Percentiles rank a stretch among this genome's conserved stretches.
These are phyloP conservation scores for Gortyna flavago DNA, from an alignment of 2,888 invertebrate species.

Conservation along the genomic window DNA sequence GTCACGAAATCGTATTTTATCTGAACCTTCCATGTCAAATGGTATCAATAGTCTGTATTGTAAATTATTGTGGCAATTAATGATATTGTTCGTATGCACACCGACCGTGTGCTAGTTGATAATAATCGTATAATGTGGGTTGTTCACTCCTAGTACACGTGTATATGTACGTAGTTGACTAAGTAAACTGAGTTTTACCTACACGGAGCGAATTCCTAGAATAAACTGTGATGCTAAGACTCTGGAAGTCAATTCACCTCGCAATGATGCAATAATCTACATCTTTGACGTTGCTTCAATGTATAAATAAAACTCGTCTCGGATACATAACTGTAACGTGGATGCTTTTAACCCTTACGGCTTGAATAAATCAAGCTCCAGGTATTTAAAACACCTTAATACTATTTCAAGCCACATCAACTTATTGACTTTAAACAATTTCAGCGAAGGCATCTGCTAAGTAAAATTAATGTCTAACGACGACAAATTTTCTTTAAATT, in stretches of 20 bases:
- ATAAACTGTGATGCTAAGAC: slow-evolving; percentile 8
- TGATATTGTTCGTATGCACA: slow-evolving; percentile 53
- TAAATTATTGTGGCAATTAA: slow-evolving; percentile 32
- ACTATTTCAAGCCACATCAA: not conserved
- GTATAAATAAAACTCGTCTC: slow-evolving; percentile 45
- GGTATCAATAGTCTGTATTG: slow-evolving; percentile 37
- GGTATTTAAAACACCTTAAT: slow-evolving; percentile 7
- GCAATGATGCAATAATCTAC: slow-evolving; percentile 26
- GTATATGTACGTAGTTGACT: slow-evolving; percentile 18
- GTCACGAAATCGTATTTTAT: slow-evolving; percentile 57
- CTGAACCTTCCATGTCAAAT: slow-evolving; percentile 24
- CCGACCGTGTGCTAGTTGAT: slow-evolving; percentile 55
- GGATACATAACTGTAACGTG: slow-evolving; percentile 36
- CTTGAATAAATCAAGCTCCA: not conserved
- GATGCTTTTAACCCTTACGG: slow-evolving; percentile 29
- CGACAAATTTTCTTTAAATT: slow-evolving; percentile 3
- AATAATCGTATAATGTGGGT: slow-evolving; percentile 55
- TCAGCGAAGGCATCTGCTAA: no score
- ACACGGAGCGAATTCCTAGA: slow-evolving; percentile 14
- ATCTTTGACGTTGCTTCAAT: slow-evolving; percentile 34
- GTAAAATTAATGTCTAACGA: not conserved
- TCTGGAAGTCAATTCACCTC: slow-evolving; percentile 32
- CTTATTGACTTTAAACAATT: not conserved
- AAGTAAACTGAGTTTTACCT: slow-evolving; percentile 12
- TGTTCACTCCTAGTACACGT: slow-evolving; percentile 36